Evolutionary conservation across 2,797 vertebrate genomes (phyloP), one percentile per base, ranked within the genome.

Genomic region (Cephalopachus bancanus): DNA sequence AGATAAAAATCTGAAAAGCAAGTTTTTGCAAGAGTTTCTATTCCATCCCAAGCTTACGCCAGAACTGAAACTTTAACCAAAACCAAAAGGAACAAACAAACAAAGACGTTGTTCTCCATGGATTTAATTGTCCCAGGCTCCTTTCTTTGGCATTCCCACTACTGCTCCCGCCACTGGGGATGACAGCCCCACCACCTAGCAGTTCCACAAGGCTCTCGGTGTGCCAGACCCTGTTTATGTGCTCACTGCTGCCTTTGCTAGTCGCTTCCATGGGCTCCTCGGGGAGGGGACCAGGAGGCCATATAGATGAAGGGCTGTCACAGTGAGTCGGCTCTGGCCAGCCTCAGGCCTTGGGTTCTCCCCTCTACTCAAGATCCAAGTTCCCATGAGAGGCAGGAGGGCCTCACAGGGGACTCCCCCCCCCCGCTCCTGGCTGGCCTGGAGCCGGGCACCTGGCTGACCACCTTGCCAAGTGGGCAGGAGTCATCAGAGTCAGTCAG

Each of bases 121-220:
- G 28, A 37, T 26, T 49, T 30, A 59, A 74, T 10, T 33, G 14
- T 44, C 26, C 16, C 20, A 28, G 67, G 20, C 20, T 16, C 1
- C 44, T 55, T 11, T 49, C 33, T 74, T 72, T 7, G 16, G 2
- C 1, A 3, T 3, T 7, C 20, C 24, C 1, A 14, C 49, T 24
- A 4, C 1, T 7, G 20, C 6, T 71, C 62, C 26, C 57, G 20
- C 15, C 14, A 0, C 79, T 51, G 10, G 1, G 2, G 10, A 49
- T 6, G 60, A 5, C 20, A 33, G 57, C 28, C 15, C 12, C 0
- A n/a, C 7, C 28, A 19, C 51, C 60, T 20, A 60, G 5, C 1
- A 11, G 75, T n/a, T 5, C 28, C 33, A 17, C 7, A 17, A 16
- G 6, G 16, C 75, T 3, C 16, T 49, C 59, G 5, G 51, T 2